Evolutionary conservation across 2,113 vertebrate genomes (phyloP).

Genomic region (Gallinago jamesoni): DNA sequence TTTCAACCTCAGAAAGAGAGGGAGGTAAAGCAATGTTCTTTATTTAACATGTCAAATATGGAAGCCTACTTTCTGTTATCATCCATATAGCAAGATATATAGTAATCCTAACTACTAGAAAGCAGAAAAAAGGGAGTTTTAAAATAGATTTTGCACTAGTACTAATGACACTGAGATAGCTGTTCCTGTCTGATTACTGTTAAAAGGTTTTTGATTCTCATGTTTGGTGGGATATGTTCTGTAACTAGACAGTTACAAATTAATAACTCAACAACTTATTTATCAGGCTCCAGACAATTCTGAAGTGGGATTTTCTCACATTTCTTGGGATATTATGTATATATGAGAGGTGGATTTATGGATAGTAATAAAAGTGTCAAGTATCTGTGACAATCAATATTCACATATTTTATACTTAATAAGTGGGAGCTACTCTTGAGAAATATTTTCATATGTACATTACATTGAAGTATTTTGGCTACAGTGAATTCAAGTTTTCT

Average conservation of each 20-base stretch:
- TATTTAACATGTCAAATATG: background rate
- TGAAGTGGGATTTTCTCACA: background rate
- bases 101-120: background rate
- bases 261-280: background rate
- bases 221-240: background rate
- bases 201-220: background rate
- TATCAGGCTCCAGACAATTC: background rate
- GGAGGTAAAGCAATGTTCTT: background rate
- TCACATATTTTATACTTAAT: background rate
- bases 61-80: background rate
- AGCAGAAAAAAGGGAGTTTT: background rate
- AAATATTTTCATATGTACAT: background rate
- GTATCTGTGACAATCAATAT: background rate
- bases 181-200: background rate
- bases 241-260: background rate
- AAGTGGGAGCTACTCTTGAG: background rate
- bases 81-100: background rate
- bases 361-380: background rate
- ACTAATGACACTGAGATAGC: background rate
- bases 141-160: background rate
- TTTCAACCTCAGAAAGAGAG: background rate
- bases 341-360: background rate
- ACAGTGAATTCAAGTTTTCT: background rate
- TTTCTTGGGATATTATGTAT: background rate
- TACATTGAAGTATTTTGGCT: background rate